A percentile compares a stretch with the other conserved stretches of the same genome.
Evolutionary conservation across 2,888 invertebrate genomes (phyloP).

Genomic region (Willowsia nigromaculata): DNA sequence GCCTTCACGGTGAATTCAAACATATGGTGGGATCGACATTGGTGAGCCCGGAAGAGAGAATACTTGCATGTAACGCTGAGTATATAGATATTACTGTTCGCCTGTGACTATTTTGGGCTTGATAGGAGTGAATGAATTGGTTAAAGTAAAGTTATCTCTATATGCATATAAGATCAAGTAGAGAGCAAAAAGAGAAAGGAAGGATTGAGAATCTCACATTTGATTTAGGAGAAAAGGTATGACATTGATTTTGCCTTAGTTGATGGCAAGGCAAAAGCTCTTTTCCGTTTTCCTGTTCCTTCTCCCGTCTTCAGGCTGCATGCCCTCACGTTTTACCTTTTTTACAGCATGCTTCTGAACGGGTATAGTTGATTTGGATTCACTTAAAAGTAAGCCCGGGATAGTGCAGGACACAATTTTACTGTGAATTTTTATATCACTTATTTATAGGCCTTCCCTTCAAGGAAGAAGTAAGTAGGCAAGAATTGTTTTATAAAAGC

Average conservation of each 20-base stretch:
- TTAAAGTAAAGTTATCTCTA: background rate
- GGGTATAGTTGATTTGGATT: constrained; percentile 28
- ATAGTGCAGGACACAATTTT: constrained; percentile 5
- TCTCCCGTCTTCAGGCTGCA: background rate
- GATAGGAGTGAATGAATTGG: background rate
- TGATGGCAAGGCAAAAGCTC: constrained; percentile 37
- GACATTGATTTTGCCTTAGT: constrained; percentile 69
- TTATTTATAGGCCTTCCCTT: constrained; percentile 21
- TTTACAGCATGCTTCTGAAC: background rate
- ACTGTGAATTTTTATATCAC: constrained; percentile 36
- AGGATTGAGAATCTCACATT: constrained; percentile 55
- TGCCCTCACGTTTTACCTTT: background rate
- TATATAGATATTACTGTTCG: background rate
- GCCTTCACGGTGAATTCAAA: constrained; percentile 17
- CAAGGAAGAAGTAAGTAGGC: constrained; percentile 14
- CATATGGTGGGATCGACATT: constrained; percentile 42
- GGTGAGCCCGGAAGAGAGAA: background rate
- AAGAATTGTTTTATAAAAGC: constrained; percentile 45
- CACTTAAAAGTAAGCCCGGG: constrained; percentile 34
- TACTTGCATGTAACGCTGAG: background rate
- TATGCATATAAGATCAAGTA: background rate
- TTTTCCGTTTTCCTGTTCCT: constrained; percentile 46
- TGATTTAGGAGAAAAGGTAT: constrained; percentile 67
- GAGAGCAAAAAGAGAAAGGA: constrained; percentile 8
- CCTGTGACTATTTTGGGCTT: background rate